Evolutionary conservation across 2,888 invertebrate genomes (phyloP), one percentile per base, ranked within the genome.

Genomic region (Tricholauxania praeusta): DNA sequence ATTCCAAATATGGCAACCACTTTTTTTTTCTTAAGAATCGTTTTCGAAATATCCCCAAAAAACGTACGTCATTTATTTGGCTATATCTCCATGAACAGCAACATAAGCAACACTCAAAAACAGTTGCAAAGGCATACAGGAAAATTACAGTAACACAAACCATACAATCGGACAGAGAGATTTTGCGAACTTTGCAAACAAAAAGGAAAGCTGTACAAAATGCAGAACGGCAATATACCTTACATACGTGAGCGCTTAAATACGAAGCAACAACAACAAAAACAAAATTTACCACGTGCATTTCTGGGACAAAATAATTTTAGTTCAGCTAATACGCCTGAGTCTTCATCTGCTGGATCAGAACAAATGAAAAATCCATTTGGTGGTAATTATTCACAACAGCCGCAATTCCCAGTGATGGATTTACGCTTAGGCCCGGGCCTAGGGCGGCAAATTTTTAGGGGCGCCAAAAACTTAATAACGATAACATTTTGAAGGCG

Each of bases 261-360:
- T 72, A 62, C 51, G 12, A 78, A 75, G 51, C 62, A 73, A 12
- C 71, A 75, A n/a, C 70, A 75, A 17, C 69, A 62, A 49, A 57
- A 72, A 62, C 68, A 74, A 64, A 62, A 65, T 53, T 63, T 66
- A 55, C 75, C 79, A 60, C 79, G 79, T 39, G 76, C 79, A 47
- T 79, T 80, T 74, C 75, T 80, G 22, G 84, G 65, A 80, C 83
- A 80, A 81, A 83, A 67, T 88, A 89, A 75, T 39, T 74, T 73
- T 57, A 60, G 53, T 15, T 73, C 72, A 53, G 71, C 62, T 22
- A 78, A 69, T 22, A 76, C 78, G 57, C 68, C 79, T n/a, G 77
- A 77, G 12, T 68, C 76, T 22, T 80, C 78, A 49, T 77, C 79
- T 17, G 75, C 77, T 39, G 77, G 78, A 6, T 77, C 77, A 12